These are phyloP conservation scores for Phylloscopus whistleri DNA, from an alignment of 2,113 vertebrate genomes.

Conservation along the genomic window DNA sequence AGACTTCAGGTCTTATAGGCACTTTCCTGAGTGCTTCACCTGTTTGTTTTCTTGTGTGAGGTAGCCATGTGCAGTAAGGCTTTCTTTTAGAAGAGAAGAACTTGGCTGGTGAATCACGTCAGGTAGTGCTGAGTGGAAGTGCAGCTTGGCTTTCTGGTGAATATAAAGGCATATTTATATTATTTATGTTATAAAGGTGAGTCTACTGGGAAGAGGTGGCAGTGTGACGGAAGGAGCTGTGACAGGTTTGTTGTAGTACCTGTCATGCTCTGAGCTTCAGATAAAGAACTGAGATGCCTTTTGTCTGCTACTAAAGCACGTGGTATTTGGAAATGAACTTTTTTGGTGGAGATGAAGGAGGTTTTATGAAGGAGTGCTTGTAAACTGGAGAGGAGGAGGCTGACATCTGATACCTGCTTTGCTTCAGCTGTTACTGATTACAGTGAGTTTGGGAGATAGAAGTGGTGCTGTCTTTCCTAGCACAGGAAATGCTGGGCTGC, in stretches of 20 bases:
- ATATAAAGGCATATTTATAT: neutral
- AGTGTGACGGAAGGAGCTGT: neutral
- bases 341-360: neutral
- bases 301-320: neutral
- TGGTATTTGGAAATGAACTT: neutral
- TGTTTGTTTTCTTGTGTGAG: neutral
- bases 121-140: neutral
- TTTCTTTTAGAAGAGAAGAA: neutral
- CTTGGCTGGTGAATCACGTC: neutral
- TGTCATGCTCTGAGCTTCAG: neutral
- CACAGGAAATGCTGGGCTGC: conserved; percentile 9
- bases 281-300: neutral
- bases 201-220: neutral
- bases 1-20: neutral
- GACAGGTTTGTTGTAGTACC: neutral
- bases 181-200: neutral
- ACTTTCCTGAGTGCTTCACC: neutral
- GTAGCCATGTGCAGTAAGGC: neutral
- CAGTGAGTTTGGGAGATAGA: neutral
- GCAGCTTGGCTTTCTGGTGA: neutral
- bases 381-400: neutral
- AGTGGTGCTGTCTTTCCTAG: neutral
- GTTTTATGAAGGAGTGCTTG: neutral
- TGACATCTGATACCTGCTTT: neutral
- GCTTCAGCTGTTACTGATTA: neutral